These are phyloP conservation scores for Drosophila sucinea DNA, from an alignment of 1,140 invertebrate genomes.

Conservation along the genomic window DNA sequence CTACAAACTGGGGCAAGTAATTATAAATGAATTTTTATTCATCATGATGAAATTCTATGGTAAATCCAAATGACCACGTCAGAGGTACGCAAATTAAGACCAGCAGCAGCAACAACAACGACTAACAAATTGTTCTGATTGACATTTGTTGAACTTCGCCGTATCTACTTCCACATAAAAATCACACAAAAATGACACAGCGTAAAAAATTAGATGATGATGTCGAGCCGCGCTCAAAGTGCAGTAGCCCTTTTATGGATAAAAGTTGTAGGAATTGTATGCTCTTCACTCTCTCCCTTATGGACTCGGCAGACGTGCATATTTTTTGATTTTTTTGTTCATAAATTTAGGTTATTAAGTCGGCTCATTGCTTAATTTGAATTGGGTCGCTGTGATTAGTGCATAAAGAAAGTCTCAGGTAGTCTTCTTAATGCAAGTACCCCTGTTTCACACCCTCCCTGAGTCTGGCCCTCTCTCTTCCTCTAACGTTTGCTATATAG, in stretches of 20 bases:
- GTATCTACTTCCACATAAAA: conserved; percentile 13
- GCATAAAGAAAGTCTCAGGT: conserved; percentile 8
- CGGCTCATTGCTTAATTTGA: conserved; percentile 7
- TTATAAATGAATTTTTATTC: conserved; percentile 17
- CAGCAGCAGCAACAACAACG: background rate
- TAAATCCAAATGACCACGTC: conserved; percentile 19
- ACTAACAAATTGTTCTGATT: conserved; percentile 29
- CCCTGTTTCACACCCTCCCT: background rate
- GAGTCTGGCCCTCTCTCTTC: no score
- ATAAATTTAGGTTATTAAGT: conserved; percentile 8
- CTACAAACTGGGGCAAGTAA: conserved; percentile 38
- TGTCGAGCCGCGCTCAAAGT: conserved; percentile 24
- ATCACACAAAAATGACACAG: conserved; percentile 19
- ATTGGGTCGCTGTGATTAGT: conserved; percentile 5
- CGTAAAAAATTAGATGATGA: conserved; percentile 11
- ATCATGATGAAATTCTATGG: conserved; percentile 21
- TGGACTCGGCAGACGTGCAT: background rate
- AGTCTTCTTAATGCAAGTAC: background rate
- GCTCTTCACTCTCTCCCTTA: background rate
- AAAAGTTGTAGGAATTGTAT: background rate
- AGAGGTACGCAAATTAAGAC: conserved; percentile 5
- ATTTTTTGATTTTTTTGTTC: background rate
- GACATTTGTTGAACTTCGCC: conserved; percentile 34
- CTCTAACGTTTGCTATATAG: background rate
- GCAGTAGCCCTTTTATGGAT: conserved; percentile 13